Percentiles rank a stretch among this genome's conserved stretches.
These are phyloP conservation scores for Epiperipatus broadwayi DNA, from an alignment of 2,888 invertebrate genomes.

Conservation along the genomic window DNA sequence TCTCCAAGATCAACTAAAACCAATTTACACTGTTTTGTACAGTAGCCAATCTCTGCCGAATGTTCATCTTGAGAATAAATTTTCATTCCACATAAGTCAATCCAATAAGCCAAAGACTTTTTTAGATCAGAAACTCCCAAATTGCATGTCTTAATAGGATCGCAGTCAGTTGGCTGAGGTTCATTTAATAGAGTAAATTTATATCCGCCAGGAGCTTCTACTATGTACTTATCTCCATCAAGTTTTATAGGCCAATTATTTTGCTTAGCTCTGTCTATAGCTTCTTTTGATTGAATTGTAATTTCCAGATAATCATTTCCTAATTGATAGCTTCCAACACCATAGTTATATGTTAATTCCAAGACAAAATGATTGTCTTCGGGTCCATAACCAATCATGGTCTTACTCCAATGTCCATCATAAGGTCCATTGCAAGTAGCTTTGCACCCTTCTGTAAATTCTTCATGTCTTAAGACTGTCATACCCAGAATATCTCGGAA, in stretches of 20 bases:
- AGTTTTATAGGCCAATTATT: conserved; percentile 47
- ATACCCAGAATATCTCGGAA: conserved; percentile 77
- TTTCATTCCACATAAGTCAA: conserved; percentile 50
- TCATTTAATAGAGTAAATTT: conserved; percentile 59
- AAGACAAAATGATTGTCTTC: conserved; percentile 87
- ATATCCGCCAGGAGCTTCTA: conserved; percentile 81
- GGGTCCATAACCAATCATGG: conserved; percentile 93
- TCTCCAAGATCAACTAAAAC: conserved; percentile 49
- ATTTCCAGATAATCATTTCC: conserved; percentile 75
- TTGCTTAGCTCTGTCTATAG: conserved; percentile 47
- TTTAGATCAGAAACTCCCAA: conserved; percentile 55
- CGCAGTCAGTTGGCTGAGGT: conserved; percentile 41
- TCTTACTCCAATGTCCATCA: conserved; percentile 94
- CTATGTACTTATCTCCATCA: conserved; percentile 39
- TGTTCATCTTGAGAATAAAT: conserved; percentile 41
- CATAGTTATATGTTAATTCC: conserved; percentile 94
- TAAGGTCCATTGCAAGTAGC: conserved; percentile 98
- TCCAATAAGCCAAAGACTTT: conserved; percentile 62
- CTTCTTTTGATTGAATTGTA: conserved; percentile 57
- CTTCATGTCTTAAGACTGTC: conserved; percentile 90
- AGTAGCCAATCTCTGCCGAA: conserved; percentile 14
- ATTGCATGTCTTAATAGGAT: conserved; percentile 57
- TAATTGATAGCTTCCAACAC: conserved; percentile 58
- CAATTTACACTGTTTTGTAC: conserved; percentile 41
- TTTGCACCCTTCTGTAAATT: conserved; percentile 88